Evolutionary conservation across 2,888 invertebrate genomes (phyloP).

Genomic region (Drosophila hamatofila): DNA sequence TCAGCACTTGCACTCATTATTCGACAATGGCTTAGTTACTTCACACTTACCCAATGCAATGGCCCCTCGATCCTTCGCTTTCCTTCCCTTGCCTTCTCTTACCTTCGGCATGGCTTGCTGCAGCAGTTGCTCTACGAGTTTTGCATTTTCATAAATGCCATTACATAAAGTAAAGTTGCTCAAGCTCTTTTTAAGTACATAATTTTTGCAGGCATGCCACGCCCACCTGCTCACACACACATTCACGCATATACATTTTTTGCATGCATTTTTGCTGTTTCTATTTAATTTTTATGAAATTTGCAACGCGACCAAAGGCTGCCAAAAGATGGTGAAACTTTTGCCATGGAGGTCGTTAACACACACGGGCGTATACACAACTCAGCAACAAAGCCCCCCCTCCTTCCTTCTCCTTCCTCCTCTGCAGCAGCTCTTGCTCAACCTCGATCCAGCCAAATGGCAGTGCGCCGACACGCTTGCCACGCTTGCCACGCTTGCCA

Average conservation of each 20-base stretch:
- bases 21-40: slow-evolving; percentile 35
- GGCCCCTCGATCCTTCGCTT: neutral
- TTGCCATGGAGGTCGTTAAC: slow-evolving; percentile 77
- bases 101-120: neutral
- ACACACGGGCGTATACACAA: slow-evolving; percentile 2
- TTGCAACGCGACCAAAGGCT: slow-evolving; percentile 75
- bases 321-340: slow-evolving; percentile 75
- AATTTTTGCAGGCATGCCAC: slow-evolving; percentile 58
- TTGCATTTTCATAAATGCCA: slow-evolving; percentile 78
- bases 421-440: neutral
- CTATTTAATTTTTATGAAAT: slow-evolving; percentile 81
- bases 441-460: neutral
- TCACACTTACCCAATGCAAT: slow-evolving; percentile 16
- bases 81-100: no score
- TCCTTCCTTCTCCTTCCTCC: neutral
- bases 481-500: slow-evolving; percentile 8
- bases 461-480: slow-evolving; percentile 7
- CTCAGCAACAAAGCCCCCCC: slow-evolving; percentile 47
- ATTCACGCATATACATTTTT: slow-evolving; percentile 35
- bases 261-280: slow-evolving; percentile 56
- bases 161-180: slow-evolving; percentile 76
- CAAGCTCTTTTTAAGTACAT: slow-evolving; percentile 79
- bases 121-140: slow-evolving; percentile 39
- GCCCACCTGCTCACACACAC: slow-evolving; percentile 30
- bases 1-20: slow-evolving; percentile 41